phyloP scores from a whole-genome alignment of 2,113 vertebrate genomes.

The Pseudorhombus dupliciocellatus region DNA sequence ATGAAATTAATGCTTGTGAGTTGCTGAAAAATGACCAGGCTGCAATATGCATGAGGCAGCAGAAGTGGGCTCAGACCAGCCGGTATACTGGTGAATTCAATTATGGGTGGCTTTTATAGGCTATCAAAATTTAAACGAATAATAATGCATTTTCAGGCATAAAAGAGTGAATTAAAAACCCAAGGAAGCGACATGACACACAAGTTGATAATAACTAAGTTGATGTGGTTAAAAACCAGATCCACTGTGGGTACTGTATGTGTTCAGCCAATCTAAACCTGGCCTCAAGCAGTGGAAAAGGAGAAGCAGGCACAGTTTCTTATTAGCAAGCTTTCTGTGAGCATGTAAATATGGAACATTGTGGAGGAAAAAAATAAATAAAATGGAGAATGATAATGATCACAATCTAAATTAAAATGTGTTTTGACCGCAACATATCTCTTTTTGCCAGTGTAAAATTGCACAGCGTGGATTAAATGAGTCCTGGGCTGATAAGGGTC shows the following conservation, averaged over 20 bases:
- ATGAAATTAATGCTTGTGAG: constrained; percentile 23
- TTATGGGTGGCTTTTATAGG: background rate
- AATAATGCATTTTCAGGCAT: constrained; percentile 17
- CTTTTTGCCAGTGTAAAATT: constrained; percentile 32
- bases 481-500: constrained; percentile 31
- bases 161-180: constrained; percentile 19
- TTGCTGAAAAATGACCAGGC: constrained; percentile 12
- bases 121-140: background rate
- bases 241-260: constrained; percentile 5
- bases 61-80: constrained; percentile 12
- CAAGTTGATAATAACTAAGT: constrained; percentile 25
- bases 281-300: constrained; percentile 58
- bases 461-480: constrained; percentile 37
- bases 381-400: constrained; percentile 52
- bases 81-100: constrained; percentile 5
- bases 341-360: constrained; percentile 61
- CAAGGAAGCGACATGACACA: constrained; percentile 13
- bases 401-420: constrained; percentile 41
- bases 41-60: constrained; percentile 13
- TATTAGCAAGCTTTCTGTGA: constrained; percentile 57
- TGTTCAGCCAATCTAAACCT: constrained; percentile 42
- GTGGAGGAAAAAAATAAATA: constrained; percentile 10
- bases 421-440: background rate
- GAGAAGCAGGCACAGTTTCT: constrained; percentile 58
- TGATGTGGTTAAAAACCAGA: constrained; percentile 11